phyloP scores from a whole-genome alignment of 2,797 vertebrate genomes.

The Poecilia picta region DNA sequence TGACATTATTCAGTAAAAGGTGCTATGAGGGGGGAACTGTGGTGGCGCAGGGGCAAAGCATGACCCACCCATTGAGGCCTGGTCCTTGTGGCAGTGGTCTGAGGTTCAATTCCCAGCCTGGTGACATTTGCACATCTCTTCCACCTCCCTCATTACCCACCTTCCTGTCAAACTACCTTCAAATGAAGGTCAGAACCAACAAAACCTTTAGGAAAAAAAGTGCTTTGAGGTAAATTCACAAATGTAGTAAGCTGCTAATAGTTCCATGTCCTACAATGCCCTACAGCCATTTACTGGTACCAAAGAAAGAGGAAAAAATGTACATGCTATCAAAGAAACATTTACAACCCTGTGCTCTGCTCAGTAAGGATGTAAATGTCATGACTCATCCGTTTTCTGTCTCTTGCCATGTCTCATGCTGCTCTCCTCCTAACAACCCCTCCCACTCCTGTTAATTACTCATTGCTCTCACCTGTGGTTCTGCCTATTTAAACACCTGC shows the following conservation, averaged over 20 bases:
- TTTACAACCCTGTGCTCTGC: not conserved
- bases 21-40: not conserved
- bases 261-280: no score
- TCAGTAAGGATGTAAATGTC: not conserved
- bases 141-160: no score
- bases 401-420: not conserved
- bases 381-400: not conserved
- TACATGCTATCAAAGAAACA: not conserved
- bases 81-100: no score
- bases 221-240: not conserved
- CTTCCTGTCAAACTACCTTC: no score
- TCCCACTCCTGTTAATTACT: not conserved
- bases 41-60: no score
- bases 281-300: no score
- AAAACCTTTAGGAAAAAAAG: no score
- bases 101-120: no score
- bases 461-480: not conserved
- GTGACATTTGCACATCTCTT: no score
- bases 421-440: not conserved
- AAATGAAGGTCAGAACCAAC: no score
- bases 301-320: no score
- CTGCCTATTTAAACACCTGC: not conserved
- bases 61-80: no score
- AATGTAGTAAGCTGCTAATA: not conserved
- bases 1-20: not conserved